A percentile compares a stretch with the other conserved stretches of the same genome.
phyloP scores from a whole-genome alignment of 2,888 invertebrate species.

The Gastrophysa polygoni region DNA sequence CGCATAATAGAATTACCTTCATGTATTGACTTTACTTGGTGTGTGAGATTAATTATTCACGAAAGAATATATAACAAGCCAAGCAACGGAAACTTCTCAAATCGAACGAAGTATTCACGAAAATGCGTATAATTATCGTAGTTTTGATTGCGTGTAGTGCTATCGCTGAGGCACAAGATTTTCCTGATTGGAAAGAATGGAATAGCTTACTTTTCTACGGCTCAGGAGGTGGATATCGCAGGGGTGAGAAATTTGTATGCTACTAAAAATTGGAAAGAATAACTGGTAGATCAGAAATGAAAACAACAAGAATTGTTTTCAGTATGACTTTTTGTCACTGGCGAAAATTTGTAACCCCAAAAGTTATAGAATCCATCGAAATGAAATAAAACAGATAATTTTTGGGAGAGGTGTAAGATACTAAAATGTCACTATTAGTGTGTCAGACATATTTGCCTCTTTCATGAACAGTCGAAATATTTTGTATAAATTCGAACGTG shows the following conservation, averaged over 20 bases:
- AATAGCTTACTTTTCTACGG: background rate
- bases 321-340: too few species aligned
- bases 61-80: background rate
- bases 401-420: too few species aligned
- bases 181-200: background rate
- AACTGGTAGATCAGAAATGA: too few species aligned
- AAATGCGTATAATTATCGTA: background rate
- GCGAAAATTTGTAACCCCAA: too few species aligned
- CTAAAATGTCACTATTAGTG: too few species aligned
- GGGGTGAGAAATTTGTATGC: background rate
- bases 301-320: too few species aligned
- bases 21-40: background rate
- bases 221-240: background rate
- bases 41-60: background rate
- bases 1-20: background rate
- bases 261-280: too few species aligned
- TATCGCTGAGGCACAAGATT: background rate
- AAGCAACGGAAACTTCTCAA: background rate
- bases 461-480: too few species aligned
- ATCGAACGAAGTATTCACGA: background rate
- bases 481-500: too few species aligned
- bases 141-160: background rate
- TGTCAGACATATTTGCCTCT: too few species aligned
- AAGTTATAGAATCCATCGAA: too few species aligned
- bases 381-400: too few species aligned